These are phyloP conservation scores for Imbricaverruca yamaguchii DNA, from an alignment of 2,888 invertebrate genomes.

Conservation along the genomic window DNA sequence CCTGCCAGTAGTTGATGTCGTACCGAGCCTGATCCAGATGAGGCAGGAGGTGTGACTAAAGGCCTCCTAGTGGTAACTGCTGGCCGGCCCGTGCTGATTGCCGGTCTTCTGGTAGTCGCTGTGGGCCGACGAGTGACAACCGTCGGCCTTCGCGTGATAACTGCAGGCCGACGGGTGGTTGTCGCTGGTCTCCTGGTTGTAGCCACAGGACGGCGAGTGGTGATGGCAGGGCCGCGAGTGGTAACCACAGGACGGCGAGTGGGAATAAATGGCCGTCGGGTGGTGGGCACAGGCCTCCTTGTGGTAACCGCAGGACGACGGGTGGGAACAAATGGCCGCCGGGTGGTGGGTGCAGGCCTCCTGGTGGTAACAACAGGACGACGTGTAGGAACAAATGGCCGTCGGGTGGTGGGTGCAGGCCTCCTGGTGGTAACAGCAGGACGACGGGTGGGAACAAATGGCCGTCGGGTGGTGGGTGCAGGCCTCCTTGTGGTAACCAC, in stretches of 20 bases:
- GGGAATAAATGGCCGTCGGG: background rate
- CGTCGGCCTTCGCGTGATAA: no score
- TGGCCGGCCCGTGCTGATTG: no score
- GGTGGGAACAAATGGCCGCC: background rate
- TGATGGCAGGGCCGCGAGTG: background rate
- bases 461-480: background rate
- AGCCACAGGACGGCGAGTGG: background rate
- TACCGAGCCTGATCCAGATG: background rate
- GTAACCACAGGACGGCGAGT: background rate
- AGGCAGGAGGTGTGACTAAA: background rate
- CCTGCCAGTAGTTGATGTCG: background rate
- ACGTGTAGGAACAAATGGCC: background rate
- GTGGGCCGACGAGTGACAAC: background rate
- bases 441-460: no score
- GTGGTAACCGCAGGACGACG: no score
- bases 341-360: no score
- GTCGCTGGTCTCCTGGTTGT: background rate
- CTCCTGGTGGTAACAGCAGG: background rate
- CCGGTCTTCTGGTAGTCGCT: background rate
- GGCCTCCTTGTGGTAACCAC: background rate
- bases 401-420: background rate
- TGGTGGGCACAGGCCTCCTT: background rate
- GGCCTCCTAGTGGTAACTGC: background rate
- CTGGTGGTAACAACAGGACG: background rate
- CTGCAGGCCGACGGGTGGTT: background rate